These are phyloP conservation scores for Dolichallabes microphthalmus DNA, from an alignment of 2,113 vertebrate genomes.

Conservation along the genomic window DNA sequence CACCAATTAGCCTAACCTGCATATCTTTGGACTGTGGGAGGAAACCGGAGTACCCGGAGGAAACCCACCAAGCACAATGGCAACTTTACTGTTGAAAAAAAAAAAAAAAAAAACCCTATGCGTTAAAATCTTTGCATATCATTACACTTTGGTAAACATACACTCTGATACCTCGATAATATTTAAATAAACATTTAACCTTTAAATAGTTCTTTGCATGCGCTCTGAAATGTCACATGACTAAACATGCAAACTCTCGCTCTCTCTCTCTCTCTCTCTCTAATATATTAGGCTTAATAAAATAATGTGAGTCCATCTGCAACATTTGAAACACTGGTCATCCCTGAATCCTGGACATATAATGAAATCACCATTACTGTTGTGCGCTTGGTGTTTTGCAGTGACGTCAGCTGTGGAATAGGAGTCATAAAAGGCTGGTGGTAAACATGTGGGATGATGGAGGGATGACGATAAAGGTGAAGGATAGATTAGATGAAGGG, in stretches of 20 bases:
- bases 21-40: too few species aligned
- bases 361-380: not conserved
- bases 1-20: too few species aligned
- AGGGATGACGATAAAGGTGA: not conserved
- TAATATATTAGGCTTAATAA: not conserved
- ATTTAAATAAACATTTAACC: not conserved
- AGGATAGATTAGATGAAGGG: constrained; percentile 44
- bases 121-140: not conserved
- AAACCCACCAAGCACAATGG: too few species aligned
- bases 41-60: too few species aligned
- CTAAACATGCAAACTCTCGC: not conserved
- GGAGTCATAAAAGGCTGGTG: not conserved
- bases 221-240: not conserved
- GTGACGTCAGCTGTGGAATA: not conserved
- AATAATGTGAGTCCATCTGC: not conserved
- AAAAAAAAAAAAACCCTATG: not conserved
- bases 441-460: constrained; percentile 15
- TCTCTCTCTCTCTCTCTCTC: not conserved
- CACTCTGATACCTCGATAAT: not conserved
- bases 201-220: not conserved
- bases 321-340: not conserved
- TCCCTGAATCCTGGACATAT: not conserved
- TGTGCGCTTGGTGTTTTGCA: not conserved
- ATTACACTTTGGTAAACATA: not conserved
- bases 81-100: too few species aligned